These are phyloP conservation scores for Corythornis leucogaster DNA, from an alignment of 2,797 vertebrate genomes.

Conservation along the genomic window DNA sequence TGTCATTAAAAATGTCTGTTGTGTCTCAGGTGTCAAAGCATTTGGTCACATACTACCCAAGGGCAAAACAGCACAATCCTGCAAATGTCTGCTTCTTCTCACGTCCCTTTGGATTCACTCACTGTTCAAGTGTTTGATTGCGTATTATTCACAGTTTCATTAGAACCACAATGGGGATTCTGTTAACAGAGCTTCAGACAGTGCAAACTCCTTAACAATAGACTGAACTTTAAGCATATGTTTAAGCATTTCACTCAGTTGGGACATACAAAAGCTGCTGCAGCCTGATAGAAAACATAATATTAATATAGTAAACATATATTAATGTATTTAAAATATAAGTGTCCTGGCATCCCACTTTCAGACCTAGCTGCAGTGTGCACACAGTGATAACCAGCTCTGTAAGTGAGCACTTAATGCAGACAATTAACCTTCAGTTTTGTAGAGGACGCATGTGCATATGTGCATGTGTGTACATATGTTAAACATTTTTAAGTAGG, in stretches of 20 bases:
- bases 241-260: constrained; percentile 2
- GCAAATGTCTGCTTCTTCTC: constrained; percentile 10
- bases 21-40: constrained; percentile 25
- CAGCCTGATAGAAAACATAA: constrained; percentile 23
- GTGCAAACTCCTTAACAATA: constrained; percentile 4
- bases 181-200: constrained; percentile 18
- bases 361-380: neutral
- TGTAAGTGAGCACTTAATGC: neutral
- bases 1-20: neutral
- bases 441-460: neutral
- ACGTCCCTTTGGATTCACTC: neutral
- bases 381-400: neutral
- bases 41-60: neutral
- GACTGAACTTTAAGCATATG: constrained; percentile 29
- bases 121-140: neutral
- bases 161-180: constrained; percentile 7
- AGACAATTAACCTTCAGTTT: neutral
- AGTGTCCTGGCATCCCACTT: neutral
- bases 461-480: neutral
- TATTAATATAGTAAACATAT: neutral
- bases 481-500: neutral
- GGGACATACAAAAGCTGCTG: neutral
- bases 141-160: constrained; percentile 8
- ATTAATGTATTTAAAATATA: neutral
- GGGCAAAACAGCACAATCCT: neutral